Evolutionary conservation across 2,888 invertebrate genomes (phyloP).

Genomic region (Himalopsyche tibetana): DNA sequence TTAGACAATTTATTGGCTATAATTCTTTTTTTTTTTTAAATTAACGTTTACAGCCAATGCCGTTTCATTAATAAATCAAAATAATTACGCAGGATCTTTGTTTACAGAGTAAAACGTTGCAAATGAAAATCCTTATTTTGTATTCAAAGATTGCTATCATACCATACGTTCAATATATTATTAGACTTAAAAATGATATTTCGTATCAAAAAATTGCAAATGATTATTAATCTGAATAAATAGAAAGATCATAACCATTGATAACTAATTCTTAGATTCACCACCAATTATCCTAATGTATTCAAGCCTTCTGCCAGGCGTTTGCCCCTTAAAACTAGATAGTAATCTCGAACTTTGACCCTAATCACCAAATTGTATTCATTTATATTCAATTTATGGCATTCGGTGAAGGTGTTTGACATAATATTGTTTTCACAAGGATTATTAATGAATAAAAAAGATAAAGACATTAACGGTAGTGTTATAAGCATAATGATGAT

Average conservation of each 20-base stretch:
- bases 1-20: too few relatives aligned
- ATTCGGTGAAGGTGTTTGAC: conserved; percentile 30
- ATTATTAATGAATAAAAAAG: conserved; percentile 10
- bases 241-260: not conserved
- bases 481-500: not conserved
- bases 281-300: conserved; percentile 17
- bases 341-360: conserved; percentile 17
- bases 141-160: too few relatives aligned
- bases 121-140: too few relatives aligned
- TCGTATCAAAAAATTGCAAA: not conserved
- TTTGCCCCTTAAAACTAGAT: not conserved
- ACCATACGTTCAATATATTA: too few relatives aligned
- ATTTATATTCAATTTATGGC: not conserved
- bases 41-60: too few relatives aligned
- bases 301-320: not conserved
- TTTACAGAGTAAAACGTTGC: too few relatives aligned
- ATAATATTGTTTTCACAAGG: conserved; percentile 21
- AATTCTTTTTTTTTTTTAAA: too few relatives aligned
- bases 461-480: conserved; percentile 22
- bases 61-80: too few relatives aligned
- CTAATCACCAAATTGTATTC: not conserved
- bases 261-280: not conserved
- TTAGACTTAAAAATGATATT: not conserved
- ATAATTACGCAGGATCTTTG: too few relatives aligned
- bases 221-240: not conserved